These are phyloP conservation scores for Trissolcus japonicus DNA, from an alignment of 2,888 invertebrate genomes.

Conservation along the genomic window DNA sequence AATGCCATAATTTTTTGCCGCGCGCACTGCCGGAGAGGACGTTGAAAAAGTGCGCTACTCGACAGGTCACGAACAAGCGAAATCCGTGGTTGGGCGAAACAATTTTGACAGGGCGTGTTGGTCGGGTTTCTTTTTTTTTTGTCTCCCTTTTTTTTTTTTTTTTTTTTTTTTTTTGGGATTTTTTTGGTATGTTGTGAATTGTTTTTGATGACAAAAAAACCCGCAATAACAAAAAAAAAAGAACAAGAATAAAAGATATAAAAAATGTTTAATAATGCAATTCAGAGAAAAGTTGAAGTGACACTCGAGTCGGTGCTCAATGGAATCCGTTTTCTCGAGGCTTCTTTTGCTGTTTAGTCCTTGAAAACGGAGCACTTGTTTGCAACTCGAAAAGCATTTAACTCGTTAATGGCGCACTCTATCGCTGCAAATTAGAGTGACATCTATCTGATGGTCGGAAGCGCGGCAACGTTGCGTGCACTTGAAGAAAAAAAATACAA, in stretches of 20 bases:
- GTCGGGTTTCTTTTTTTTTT: no score
- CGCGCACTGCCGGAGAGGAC: no score
- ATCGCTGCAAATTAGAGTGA: slow-evolving; percentile 46
- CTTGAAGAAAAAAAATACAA: background rate
- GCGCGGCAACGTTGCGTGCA: slow-evolving; percentile 31
- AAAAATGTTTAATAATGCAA: slow-evolving; percentile 53
- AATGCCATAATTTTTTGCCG: no score
- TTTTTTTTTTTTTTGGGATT: background rate
- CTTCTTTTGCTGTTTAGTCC: slow-evolving; percentile 48
- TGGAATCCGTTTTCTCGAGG: slow-evolving; percentile 35
- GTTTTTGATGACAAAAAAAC: no score
- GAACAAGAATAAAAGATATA: slow-evolving; percentile 5
- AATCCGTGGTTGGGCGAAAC: no score
- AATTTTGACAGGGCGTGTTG: no score
- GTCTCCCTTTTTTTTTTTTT: no score
- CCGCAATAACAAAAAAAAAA: no score
- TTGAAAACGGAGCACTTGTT: slow-evolving; percentile 40
- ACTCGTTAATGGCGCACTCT: slow-evolving; percentile 51
- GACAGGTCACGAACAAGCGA: no score
- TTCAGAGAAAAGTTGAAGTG: slow-evolving; percentile 48
- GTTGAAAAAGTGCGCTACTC: no score
- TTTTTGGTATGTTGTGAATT: slow-evolving; percentile 4
- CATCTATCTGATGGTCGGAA: slow-evolving; percentile 39
- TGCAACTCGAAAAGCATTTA: slow-evolving; percentile 54
- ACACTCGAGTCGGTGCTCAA: slow-evolving; percentile 38